phyloP scores from a whole-genome alignment of 2,113 vertebrate species.

The Mirounga angustirostris region DNA sequence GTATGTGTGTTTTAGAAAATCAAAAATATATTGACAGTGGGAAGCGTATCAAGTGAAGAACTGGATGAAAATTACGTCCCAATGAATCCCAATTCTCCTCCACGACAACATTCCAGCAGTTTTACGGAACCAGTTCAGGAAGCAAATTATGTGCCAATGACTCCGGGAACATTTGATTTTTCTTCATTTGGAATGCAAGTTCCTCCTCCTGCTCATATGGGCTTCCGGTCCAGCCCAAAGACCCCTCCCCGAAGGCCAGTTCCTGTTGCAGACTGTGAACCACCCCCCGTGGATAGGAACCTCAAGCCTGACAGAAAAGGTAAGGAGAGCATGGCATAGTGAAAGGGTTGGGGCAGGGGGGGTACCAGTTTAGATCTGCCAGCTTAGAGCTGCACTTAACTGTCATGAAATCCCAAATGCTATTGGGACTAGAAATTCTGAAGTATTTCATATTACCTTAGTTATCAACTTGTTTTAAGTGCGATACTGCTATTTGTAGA shows the following conservation, averaged over 20 bases:
- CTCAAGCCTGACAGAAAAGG: constrained; percentile 99
- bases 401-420: neutral
- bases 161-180: constrained; percentile 97
- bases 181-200: constrained; percentile 98
- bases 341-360: rapidly evolving
- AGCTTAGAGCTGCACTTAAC: neutral
- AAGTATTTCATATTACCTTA: neutral
- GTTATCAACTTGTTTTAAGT: neutral
- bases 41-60: constrained; percentile 95
- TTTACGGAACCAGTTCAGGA: constrained; percentile 95
- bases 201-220: constrained; percentile 98
- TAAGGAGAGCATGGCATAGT: constrained; percentile 84
- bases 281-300: constrained; percentile 97
- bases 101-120: constrained; percentile 95
- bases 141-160: constrained; percentile 99
- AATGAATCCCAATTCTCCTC: constrained; percentile 98
- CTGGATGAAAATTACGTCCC: constrained; percentile 98
- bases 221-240: constrained; percentile 98
- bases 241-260: constrained; percentile 96
- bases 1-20: constrained; percentile 93
- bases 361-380: too few species aligned
- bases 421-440: neutral
- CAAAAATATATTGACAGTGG: constrained; percentile 95
- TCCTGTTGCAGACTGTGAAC: constrained; percentile 94
- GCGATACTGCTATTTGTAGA: neutral